phyloP scores from a whole-genome alignment of 2,113 vertebrate genomes.

The Choloepus hoffmanni region DNA sequence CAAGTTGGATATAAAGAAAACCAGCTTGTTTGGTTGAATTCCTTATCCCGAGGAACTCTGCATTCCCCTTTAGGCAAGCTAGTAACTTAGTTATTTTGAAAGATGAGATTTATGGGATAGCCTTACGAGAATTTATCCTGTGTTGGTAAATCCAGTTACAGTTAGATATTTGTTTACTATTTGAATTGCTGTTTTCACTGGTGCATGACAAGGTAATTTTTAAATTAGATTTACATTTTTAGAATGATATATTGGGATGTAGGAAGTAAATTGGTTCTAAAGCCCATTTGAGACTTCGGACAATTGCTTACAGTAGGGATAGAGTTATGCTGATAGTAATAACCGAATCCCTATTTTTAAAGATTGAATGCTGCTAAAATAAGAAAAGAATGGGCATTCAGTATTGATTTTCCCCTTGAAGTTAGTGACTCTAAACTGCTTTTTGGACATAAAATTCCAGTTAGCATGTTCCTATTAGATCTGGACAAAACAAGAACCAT shows the following conservation, averaged over 20 bases:
- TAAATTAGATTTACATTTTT: slow-evolving; percentile 54
- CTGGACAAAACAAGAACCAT: background rate
- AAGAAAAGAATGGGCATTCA: slow-evolving; percentile 51
- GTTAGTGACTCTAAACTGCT: background rate
- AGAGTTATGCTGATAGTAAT: slow-evolving; percentile 4
- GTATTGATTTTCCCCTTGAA: background rate
- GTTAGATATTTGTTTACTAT: slow-evolving; percentile 4
- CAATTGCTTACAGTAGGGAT: slow-evolving; percentile 50
- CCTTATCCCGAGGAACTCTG: background rate
- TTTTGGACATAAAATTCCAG: slow-evolving; percentile 44
- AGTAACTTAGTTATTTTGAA: slow-evolving; percentile 5
- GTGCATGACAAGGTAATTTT: slow-evolving; percentile 58
- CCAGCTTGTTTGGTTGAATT: background rate
- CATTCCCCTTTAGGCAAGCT: background rate
- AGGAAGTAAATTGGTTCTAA: slow-evolving; percentile 57
- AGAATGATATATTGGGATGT: background rate
- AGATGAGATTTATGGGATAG: background rate
- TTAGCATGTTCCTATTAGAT: background rate
- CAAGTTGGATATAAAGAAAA: background rate
- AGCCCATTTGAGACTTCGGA: slow-evolving; percentile 53
- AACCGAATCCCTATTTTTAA: slow-evolving; percentile 34
- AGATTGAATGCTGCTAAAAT: slow-evolving; percentile 35
- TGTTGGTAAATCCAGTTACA: slow-evolving; percentile 45
- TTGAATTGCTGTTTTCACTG: slow-evolving; percentile 9
- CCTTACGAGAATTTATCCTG: background rate